These are phyloP conservation scores for Littorina saxatilis DNA, from an alignment of 1,140 invertebrate species.

Conservation along the genomic window DNA sequence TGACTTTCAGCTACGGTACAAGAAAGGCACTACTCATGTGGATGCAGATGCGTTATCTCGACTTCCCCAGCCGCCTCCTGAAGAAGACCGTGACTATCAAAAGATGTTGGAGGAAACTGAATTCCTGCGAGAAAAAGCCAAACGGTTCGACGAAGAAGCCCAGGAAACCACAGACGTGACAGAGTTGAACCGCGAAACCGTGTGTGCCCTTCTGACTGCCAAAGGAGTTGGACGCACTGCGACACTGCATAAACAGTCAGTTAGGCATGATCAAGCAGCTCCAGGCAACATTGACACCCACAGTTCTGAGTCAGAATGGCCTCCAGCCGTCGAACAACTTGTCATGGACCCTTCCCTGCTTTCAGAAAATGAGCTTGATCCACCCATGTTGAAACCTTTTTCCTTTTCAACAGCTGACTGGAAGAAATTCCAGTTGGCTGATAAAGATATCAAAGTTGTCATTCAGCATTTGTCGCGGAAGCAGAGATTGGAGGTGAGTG, in stretches of 20 bases:
- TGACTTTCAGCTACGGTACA: constrained; percentile 42
- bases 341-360: neutral
- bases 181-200: too few relatives aligned
- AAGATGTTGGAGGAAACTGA: neutral
- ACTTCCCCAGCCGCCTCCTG: constrained; percentile 15
- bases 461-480: neutral
- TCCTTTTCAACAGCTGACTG: neutral
- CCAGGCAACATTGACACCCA: neutral
- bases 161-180: too few relatives aligned
- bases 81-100: neutral
- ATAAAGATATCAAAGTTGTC: neutral
- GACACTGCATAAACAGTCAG: too few relatives aligned
- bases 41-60: constrained; percentile 47
- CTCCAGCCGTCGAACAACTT: neutral
- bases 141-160: neutral
- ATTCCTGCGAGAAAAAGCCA: neutral
- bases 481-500: neutral
- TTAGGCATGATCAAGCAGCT: too few relatives aligned
- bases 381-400: neutral
- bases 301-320: neutral
- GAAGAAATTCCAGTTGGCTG: constrained; percentile 1
- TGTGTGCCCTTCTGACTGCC: too few relatives aligned
- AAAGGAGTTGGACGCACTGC: too few relatives aligned
- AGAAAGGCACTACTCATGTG: constrained; percentile 31
- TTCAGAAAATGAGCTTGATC: neutral